A percentile compares a stretch with the other conserved stretches of the same genome.
phyloP scores from a whole-genome alignment of 2,888 invertebrate genomes.

The Polietes domitor region DNA sequence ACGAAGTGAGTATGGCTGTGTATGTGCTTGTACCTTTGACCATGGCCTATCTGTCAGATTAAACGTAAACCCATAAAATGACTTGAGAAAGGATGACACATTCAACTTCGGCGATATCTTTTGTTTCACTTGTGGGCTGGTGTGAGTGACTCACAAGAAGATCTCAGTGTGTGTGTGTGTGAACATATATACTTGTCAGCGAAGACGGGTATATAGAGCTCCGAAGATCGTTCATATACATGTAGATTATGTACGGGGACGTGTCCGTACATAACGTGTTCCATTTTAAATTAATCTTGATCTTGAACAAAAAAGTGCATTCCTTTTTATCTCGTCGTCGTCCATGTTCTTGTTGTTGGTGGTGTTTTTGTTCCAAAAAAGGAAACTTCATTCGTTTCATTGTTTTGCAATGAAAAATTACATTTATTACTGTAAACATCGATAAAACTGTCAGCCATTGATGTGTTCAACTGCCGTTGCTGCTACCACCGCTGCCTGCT shows the following conservation, averaged over 20 bases:
- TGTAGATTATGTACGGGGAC: conserved; percentile 2
- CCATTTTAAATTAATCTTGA: conserved; percentile 57
- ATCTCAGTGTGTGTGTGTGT: conserved; percentile 32
- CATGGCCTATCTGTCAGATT: conserved; percentile 69
- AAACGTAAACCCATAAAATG: conserved; percentile 69
- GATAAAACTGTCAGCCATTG: conserved; percentile 69
- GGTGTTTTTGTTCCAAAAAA: conserved; percentile 16
- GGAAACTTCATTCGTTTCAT: conserved; percentile 53
- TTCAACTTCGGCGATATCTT: conserved; percentile 57
- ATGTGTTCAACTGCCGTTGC: conserved; percentile 15
- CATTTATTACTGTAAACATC: conserved; percentile 71
- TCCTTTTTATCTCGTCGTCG: not conserved
- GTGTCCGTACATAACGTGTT: conserved; percentile 30
- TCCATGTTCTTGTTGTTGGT: not conserved
- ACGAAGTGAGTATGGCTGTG: not conserved
- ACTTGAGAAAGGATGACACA: conserved; percentile 70
- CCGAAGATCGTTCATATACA: not conserved
- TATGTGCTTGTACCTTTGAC: conserved; percentile 51
- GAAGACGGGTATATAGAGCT: not conserved
- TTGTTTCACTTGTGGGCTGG: conserved; percentile 32
- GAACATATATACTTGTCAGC: conserved; percentile 1
- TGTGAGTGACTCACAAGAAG: conserved; percentile 30
- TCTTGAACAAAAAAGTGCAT: conserved; percentile 42
- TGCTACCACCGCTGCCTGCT: not conserved
- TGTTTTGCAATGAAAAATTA: conserved; percentile 67